Evolutionary conservation across 2,113 vertebrate species (phyloP), one percentile per base, ranked within the genome.

Genomic region (Aptenodytes forsteri): DNA sequence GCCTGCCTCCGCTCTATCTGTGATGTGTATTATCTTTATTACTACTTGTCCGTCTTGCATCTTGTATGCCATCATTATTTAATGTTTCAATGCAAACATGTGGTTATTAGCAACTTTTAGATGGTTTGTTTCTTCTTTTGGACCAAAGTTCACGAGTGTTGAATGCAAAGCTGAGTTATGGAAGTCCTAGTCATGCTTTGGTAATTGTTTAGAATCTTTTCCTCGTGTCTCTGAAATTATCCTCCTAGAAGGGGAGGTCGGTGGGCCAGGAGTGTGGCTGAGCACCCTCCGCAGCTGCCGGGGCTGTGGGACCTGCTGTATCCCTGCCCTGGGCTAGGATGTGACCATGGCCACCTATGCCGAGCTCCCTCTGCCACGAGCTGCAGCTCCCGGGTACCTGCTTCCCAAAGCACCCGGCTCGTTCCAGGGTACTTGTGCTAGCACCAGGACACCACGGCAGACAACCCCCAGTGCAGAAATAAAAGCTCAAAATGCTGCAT

Each of bases 271-370:
- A 70, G 34, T 1, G 0, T 25, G 52, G 50, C 64, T 52, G 65
- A 32, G 44, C 47, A 34, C 25, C 30, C 19, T n/a, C 46, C 1
- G 2, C 38, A 52, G 65, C 69, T 70, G 49, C 50, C 7, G 2
- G 70, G 44, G 50, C 61, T 70, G n/a, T 10, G 26, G 15, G 27
- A 85, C 85, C 65, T 27, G 42, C 46, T 6, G 3, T 16, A 11
- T 29, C 9, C 3, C 32, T 66, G 40, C 47, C 64, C 46, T 21
- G 52, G 40, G 52, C 42, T 56, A 49, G 17, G 72, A n/a, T 50
- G 42, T n/a, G 83, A 23, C 36, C 3, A 4, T 0, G 3, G 46
- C 52, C 1, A 2, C n/a, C 64, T 40, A 27, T 0, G 5, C 73
- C 4, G 3, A 55, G 32, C 79, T 90, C 25, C 34, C n/a, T 70